Evolutionary conservation across 1,140 invertebrate genomes (phyloP), one percentile per base, ranked within the genome.

Genomic region (Scaptomyza hsui): DNA sequence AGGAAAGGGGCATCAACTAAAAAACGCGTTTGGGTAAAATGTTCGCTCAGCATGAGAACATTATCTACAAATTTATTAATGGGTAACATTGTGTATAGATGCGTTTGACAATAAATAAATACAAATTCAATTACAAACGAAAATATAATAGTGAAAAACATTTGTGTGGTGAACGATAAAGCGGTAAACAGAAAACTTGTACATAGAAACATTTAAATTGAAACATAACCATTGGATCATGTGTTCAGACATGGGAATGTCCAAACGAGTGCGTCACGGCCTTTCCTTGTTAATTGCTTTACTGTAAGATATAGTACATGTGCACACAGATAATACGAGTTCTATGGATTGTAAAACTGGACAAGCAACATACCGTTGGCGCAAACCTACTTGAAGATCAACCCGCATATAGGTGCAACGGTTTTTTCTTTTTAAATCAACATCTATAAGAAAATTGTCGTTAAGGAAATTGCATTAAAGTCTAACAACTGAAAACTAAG

Each of bases 41-140:
- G 42, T 49, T 16, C 39, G 42, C n/a, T 59, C 18, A 60, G 3
- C 18, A 26, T 32, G 6, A 29, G 29, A 18, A 48, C 39, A n/a
- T n/a, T 29, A 48, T 9, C 42, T 48, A 19, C 3, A 16, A 59
- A 26, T 13, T 49, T 19, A 51, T 56, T 56, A 37, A 10, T 32
- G 29, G 29, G 29, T 37, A 9, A 37, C 32, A 37, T 37, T 37
- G 32, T 29, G 32, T n/a, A 37, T n/a, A 37, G 32, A 1, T 35
- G 12, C 1, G 10, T 19, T 42, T 51, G 59, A 61, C 64, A 52
- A 68, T 52, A 68, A 61, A 61, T 68, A 52, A 52, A 61, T 68
- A 60, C 18, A 68, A 10, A 15, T 44, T 37, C 29, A 57, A 35
- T 21, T 48, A 48, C 18, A 7, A 41, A 49, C 32, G 26, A 39